Conservation (phyloP, 2,888 invertebrate species). For the Xestia sexstrigata region DNA sequence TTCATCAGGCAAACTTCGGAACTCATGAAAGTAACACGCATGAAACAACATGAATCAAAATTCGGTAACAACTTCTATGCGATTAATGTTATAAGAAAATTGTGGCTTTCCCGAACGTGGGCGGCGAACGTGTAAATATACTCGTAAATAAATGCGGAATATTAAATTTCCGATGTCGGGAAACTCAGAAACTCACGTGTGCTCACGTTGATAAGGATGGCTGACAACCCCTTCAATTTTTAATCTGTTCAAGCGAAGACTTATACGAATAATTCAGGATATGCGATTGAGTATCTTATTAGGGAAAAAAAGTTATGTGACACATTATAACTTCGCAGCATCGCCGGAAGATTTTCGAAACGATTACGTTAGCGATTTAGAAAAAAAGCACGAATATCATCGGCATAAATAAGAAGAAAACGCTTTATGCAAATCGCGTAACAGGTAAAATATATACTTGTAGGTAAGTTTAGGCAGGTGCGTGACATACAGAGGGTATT, state of each 20-base stretch:
- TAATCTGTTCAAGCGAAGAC: slow-evolving; percentile 68
- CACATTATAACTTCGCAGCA: slow-evolving; percentile 45
- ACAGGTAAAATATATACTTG: slow-evolving; percentile 63
- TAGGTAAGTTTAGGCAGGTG: slow-evolving; percentile 71
- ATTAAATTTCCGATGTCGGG: slow-evolving; percentile 79
- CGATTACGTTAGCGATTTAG: slow-evolving; percentile 58
- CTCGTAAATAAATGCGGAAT: slow-evolving; percentile 77
- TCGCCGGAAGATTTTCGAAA: slow-evolving; percentile 45
- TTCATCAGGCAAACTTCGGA: slow-evolving; percentile 80
- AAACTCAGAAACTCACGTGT: slow-evolving; percentile 74
- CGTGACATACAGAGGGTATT: slow-evolving; percentile 74
- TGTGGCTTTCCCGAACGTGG: slow-evolving; percentile 64
- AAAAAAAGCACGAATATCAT: slow-evolving; percentile 64
- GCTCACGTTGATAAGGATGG: slow-evolving; percentile 75
- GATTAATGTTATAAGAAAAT: slow-evolving; percentile 80
- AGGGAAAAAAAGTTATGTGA: slow-evolving; percentile 46
- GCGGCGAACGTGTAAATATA: slow-evolving; percentile 76
- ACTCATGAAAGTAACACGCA: slow-evolving; percentile 80
- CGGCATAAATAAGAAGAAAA: slow-evolving; percentile 58
- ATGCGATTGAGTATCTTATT: slow-evolving; percentile 53
- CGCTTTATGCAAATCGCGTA: slow-evolving; percentile 65
- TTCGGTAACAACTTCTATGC: slow-evolving; percentile 78
- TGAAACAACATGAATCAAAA: slow-evolving; percentile 78
- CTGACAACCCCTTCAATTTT: slow-evolving; percentile 70
- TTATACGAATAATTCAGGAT: slow-evolving; percentile 56